These are phyloP conservation scores for Drosophila anomalata DNA, from an alignment of 2,888 invertebrate species.

Conservation along the genomic window DNA sequence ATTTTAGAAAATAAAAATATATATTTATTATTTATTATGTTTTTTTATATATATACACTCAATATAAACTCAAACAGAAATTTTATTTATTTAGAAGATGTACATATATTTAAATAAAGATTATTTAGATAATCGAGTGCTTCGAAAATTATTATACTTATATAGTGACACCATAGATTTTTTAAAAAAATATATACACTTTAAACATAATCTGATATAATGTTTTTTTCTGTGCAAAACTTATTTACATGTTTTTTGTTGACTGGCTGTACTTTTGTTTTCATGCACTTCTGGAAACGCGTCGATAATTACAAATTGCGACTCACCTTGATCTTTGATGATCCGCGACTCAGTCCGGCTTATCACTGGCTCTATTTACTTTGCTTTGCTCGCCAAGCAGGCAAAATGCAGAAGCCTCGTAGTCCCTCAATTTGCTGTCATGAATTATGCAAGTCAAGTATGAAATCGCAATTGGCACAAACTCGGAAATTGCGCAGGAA, in stretches of 20 bases:
- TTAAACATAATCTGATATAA: background rate
- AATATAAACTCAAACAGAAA: too few species aligned
- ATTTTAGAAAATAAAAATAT: too few species aligned
- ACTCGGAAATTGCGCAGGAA: slow-evolving; percentile 61
- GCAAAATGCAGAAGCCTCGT: background rate
- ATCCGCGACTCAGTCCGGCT: slow-evolving; percentile 40
- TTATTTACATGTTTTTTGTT: slow-evolving; percentile 17
- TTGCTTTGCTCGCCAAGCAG: background rate
- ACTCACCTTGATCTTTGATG: slow-evolving; percentile 54
- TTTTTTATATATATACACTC: too few species aligned
- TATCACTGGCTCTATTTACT: slow-evolving; percentile 24
- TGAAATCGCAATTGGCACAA: slow-evolving; percentile 53
- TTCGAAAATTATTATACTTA: too few species aligned
- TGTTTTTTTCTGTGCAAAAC: background rate
- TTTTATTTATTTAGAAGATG: too few species aligned
- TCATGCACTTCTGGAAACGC: slow-evolving; percentile 19
- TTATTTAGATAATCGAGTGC: too few species aligned
- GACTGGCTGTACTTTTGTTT: background rate
- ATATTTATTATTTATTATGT: too few species aligned
- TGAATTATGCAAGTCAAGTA: slow-evolving; percentile 63
- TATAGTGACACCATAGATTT: too few species aligned
- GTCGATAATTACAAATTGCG: slow-evolving; percentile 63
- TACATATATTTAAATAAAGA: too few species aligned
- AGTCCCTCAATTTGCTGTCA: slow-evolving; percentile 59
- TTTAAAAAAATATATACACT: too few species aligned